phyloP scores from a whole-genome alignment of 2,888 invertebrate species.

The Entomobrya multifasciata region DNA sequence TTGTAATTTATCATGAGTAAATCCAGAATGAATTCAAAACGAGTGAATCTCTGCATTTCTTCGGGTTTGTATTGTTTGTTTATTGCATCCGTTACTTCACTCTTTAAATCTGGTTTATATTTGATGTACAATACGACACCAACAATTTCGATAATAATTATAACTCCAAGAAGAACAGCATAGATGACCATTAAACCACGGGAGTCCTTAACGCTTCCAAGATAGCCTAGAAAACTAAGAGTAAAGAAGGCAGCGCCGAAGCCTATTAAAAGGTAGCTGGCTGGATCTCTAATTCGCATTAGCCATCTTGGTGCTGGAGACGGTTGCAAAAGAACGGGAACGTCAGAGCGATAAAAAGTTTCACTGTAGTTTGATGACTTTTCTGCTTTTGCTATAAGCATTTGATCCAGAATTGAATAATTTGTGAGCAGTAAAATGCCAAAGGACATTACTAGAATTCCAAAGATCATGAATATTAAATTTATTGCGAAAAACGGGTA shows the following conservation, averaged over 20 bases:
- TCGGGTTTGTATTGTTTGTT: conserved; percentile 53
- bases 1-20: conserved; percentile 64
- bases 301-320: conserved; percentile 54
- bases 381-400: conserved; percentile 5
- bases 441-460: conserved; percentile 46
- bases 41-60: conserved; percentile 49
- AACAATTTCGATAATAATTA: conserved; percentile 29
- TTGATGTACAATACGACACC: conserved; percentile 51
- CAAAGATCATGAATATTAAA: conserved; percentile 61
- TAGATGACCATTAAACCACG: conserved; percentile 47
- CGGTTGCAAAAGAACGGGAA: conserved; percentile 43
- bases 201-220: conserved; percentile 59
- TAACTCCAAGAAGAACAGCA: not conserved
- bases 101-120: conserved; percentile 60
- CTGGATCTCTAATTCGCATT: conserved; percentile 55
- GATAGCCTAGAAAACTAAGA: conserved; percentile 57
- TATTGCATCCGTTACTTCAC: conserved; percentile 41
- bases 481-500: conserved; percentile 66
- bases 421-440: conserved; percentile 63
- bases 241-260: conserved; percentile 61
- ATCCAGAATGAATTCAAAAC: conserved; percentile 65
- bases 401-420: conserved; percentile 54
- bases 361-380: conserved; percentile 49
- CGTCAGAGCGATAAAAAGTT: conserved; percentile 43
- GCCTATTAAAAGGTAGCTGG: conserved; percentile 53